Evolutionary conservation across 1,140 invertebrate genomes (phyloP), one percentile per base, ranked within the genome.

Genomic region (Lineus longissimus): DNA sequence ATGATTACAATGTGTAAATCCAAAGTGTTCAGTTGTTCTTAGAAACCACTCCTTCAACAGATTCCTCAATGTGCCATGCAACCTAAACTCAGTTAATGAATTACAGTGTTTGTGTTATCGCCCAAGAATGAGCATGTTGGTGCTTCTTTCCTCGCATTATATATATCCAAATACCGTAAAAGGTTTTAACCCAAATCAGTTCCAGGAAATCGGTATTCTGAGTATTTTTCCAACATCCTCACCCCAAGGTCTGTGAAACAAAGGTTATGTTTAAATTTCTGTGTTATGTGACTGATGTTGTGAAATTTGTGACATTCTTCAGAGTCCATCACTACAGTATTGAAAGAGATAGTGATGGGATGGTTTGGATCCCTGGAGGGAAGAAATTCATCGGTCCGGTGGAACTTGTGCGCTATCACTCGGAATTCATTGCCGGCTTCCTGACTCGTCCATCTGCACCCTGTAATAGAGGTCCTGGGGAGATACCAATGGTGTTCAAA

Each of bases 301-400:
- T 4, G 27, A 4, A 25, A 19, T 31, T 17, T 29, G 6, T 57
- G 6, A 2, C 25, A 23, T 57, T 60, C 31, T 69, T 23, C 66
- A 81, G 77, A 41, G 64, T 78, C 19, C 75, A 81, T 63, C 81
- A 82, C 65, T 82, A 81, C 70, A 73, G 68, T 51, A 78, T 82
- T 63, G 79, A 80, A 59, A 71, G 76, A 59, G 72, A 79, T 64
- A 64, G 70, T 23, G 79, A 82, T 71, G 81, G 81, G 0, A 66
- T 61, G 40, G 78, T 76, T 41, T 75, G 73, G 73, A 80, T 78
- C 51, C 70, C 70, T 23, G 71, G 78, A 41, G 78, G 78, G 4
- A 68, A 67, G 47, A 71, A 70, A 33, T 81, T 81, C 56, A 17
- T 56, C 0, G 79, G 77, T 29, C 81, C 81, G 9, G 57, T 82